phyloP scores from a whole-genome alignment of 1,140 invertebrate genomes.

The Colletes latitarsis region DNA sequence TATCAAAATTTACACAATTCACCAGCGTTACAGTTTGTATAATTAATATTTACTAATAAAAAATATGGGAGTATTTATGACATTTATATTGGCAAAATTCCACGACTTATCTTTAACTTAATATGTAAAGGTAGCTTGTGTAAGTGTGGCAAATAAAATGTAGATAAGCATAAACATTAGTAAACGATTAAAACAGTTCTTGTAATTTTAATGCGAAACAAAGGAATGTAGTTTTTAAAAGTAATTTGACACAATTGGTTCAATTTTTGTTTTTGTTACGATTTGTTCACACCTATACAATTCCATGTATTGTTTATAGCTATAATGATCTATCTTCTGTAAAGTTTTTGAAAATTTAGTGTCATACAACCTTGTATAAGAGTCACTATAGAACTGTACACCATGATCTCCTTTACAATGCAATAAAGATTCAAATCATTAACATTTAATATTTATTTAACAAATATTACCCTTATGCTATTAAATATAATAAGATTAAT shows the following conservation, averaged over 20 bases:
- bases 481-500: conserved; percentile 54
- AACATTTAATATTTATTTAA: conserved; percentile 66
- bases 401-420: conserved; percentile 31
- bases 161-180: conserved; percentile 15
- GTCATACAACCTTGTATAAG: conserved; percentile 5
- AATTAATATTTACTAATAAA: not conserved
- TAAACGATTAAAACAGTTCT: not conserved
- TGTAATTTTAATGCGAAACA: not conserved
- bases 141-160: conserved; percentile 1
- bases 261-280: not conserved
- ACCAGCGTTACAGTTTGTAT: not conserved
- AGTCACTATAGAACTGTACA: conserved; percentile 30
- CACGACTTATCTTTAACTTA: conserved; percentile 5
- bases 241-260: conserved; percentile 10
- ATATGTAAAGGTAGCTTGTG: not conserved
- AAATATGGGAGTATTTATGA: not conserved
- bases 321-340: not conserved
- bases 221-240: conserved; percentile 22
- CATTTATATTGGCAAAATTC: conserved; percentile 8
- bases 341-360: conserved; percentile 1
- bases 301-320: conserved; percentile 23
- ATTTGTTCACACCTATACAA: conserved; percentile 22
- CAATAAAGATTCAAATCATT: conserved; percentile 55
- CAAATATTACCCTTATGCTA: conserved; percentile 55
- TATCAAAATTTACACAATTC: not conserved